Base-by-base conservation (phyloP, 2,888 invertebrate genomes). In the Micropterix aruncella region DNA sequence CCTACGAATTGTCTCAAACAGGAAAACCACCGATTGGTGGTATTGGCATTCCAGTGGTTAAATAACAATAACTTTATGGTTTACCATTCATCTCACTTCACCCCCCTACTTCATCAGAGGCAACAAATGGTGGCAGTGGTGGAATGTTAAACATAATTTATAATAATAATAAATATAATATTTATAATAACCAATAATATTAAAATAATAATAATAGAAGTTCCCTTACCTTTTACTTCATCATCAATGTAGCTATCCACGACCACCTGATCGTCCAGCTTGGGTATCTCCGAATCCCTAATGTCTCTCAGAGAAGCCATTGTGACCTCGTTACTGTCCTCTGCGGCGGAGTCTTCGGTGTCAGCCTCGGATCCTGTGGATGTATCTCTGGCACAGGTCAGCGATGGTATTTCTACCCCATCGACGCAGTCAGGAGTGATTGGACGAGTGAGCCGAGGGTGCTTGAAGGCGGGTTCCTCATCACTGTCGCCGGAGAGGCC, bases 401-500 rank as follows among this genome's bases (percentile, higher is more conserved):
- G 55, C 55, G 3, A 63, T 53, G n/a, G 54, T 56, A 51, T 61
- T 58, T 53, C 59, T 57, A 7, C 63, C 64, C 3, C 64, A 63
- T 38, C 66, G 39, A 2, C 65, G 54, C n/a, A 65, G 65, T 1
- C 68, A 68, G 0, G 65, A 66, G 15, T 14, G 42, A n/a, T 5
- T n/a, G 60, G 57, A 16, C 60, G 56, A 52, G 63, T 63, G 1
- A 84, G 69, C 46, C 84, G 68, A n/a, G 83, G 83, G 57, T 81
- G 79, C 59, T 86, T 86, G 50, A 77, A 69, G 44, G 78, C 80
- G 42, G 86, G 85, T 57, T 83, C 85, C 63, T 83, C 83, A 74
- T 83, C 82, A 56, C 80, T 80, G 59, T 82, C 79, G 47, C 27
- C 27, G 54, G 63, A 60, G 27, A 27, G 27, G 12, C 7, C 27